phyloP scores from a whole-genome alignment of 2,797 vertebrate genomes.

The Selene dorsalis region DNA sequence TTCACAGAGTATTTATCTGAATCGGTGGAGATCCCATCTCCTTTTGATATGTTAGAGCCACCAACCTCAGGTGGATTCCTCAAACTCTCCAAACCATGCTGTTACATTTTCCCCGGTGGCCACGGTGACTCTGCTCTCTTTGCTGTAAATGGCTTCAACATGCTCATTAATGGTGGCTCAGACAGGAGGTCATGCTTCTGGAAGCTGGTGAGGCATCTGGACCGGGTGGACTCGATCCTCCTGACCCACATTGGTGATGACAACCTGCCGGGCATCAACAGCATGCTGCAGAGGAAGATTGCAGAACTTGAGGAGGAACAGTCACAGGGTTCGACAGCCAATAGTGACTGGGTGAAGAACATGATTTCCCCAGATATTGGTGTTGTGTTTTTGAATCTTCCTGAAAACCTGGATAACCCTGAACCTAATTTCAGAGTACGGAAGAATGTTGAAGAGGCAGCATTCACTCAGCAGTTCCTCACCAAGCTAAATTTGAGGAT shows the following conservation, averaged over 20 bases:
- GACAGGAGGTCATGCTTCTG: conserved; percentile 98
- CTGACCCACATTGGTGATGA: conserved; percentile 96
- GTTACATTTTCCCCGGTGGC: conserved; percentile 97
- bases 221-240: conserved; percentile 96
- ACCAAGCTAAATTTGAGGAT: conserved; percentile 92
- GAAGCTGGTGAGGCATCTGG: conserved; percentile 97
- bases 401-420: conserved; percentile 90
- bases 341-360: conserved; percentile 98
- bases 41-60: conserved; percentile 96
- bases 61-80: conserved; percentile 97
- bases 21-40: conserved; percentile 95
- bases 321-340: conserved; percentile 94
- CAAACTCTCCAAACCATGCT: conserved; percentile 98
- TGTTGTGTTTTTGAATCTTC: conserved; percentile 95
- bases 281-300: conserved; percentile 95
- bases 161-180: conserved; percentile 97
- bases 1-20: conserved; percentile 98
- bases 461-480: conserved; percentile 91
- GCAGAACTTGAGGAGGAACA: conserved; percentile 95
- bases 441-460: conserved; percentile 91
- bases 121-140: conserved; percentile 95
- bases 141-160: conserved; percentile 98
- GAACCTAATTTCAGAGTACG: conserved; percentile 89
- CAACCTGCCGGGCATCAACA: conserved; percentile 96
- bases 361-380: conserved; percentile 98